Conservation (phyloP, 2,797 vertebrate species). For the Bucorvus abyssinicus region DNA sequence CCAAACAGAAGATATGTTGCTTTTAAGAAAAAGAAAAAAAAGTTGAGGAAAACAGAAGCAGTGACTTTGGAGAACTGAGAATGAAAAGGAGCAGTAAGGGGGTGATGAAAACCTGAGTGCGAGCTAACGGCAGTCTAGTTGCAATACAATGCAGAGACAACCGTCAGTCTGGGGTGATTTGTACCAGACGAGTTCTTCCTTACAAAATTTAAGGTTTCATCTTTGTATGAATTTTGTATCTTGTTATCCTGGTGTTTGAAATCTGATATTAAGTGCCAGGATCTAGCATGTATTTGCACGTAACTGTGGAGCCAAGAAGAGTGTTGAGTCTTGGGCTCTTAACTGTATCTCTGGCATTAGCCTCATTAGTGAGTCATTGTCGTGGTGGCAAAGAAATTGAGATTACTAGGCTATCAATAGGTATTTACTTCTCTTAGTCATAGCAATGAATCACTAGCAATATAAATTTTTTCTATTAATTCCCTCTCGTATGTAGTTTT, state of each 20-base stretch:
- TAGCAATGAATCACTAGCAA: conserved; percentile 29
- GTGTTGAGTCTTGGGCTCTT: neutral
- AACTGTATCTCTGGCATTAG: neutral
- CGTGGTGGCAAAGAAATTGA: neutral
- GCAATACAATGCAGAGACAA: neutral
- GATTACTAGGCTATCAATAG: neutral
- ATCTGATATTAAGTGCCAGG: neutral
- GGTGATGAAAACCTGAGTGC: neutral
- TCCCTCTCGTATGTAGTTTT: neutral
- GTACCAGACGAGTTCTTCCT: neutral
- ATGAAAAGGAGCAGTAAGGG: neutral
- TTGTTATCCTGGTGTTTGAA: neutral
- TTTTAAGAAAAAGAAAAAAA: neutral
- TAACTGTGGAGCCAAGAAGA: neutral
- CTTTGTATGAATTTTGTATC: neutral
- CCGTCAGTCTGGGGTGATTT: neutral
- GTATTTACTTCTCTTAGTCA: conserved; percentile 51
- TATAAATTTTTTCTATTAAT: neutral
- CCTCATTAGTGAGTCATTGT: conserved; percentile 17
- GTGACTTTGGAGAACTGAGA: neutral
- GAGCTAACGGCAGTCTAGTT: neutral
- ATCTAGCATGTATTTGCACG: neutral
- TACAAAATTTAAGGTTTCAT: neutral
- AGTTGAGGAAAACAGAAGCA: neutral
- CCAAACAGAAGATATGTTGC: neutral